These are phyloP conservation scores for Syngnathus scovelli DNA, from an alignment of 2,113 vertebrate species.

Conservation along the genomic window DNA sequence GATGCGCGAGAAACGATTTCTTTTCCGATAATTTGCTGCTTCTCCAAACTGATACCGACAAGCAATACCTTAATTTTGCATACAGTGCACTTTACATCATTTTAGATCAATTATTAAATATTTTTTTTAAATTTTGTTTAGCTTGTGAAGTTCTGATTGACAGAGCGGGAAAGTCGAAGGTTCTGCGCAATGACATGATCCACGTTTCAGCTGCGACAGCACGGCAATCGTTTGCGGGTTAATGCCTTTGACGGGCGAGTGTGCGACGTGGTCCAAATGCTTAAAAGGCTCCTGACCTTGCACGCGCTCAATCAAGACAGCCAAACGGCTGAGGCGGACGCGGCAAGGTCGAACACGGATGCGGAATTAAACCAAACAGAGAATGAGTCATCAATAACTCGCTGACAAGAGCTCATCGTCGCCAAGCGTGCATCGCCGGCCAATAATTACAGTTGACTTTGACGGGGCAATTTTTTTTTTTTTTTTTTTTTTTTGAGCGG, in stretches of 20 bases:
- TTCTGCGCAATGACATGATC: slow-evolving; percentile 4
- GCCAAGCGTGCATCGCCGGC: no score
- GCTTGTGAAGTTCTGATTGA: not conserved
- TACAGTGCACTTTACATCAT: no score
- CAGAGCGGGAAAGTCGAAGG: not conserved
- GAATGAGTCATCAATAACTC: slow-evolving; percentile 5
- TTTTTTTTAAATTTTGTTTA: not conserved
- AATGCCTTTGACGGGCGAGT: slow-evolving; percentile 6
- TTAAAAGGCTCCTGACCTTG: slow-evolving; percentile 8
- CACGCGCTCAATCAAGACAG: slow-evolving; percentile 3
- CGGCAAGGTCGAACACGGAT: slow-evolving; percentile 7
- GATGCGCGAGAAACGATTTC: no score
- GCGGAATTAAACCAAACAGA: slow-evolving; percentile 4
- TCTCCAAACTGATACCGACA: no score
- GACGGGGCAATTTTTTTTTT: not conserved
- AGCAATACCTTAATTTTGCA: no score
- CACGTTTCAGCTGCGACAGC: slow-evolving; percentile 5
- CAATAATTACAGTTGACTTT: slow-evolving; percentile 1
- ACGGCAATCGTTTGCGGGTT: not conserved
- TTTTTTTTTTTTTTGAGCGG: not conserved
- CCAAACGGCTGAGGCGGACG: slow-evolving; percentile 4
- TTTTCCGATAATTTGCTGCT: no score
- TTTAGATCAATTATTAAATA: no score
- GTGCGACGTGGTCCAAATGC: slow-evolving; percentile 2
- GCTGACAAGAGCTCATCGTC: not conserved